Evolutionary conservation across 2,113 vertebrate genomes (phyloP).

Genomic region (Pholis gunnellus): DNA sequence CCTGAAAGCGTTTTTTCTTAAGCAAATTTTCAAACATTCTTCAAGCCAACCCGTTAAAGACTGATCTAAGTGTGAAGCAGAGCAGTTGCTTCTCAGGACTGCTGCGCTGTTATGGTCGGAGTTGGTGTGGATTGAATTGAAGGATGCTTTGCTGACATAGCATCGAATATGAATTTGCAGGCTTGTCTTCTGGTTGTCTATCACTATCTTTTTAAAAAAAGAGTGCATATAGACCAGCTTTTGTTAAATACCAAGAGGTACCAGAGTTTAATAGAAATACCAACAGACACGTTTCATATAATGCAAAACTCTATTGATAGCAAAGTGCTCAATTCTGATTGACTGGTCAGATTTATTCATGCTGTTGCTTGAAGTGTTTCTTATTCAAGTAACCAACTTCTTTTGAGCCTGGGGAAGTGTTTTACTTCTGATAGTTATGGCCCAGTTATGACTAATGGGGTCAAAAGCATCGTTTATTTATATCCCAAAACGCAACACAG

Average conservation of each 20-base stretch:
- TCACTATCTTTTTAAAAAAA: neutral
- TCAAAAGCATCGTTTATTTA: conserved; percentile 21
- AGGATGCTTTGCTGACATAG: neutral
- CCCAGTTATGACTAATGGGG: conserved; percentile 30
- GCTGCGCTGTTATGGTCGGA: neutral
- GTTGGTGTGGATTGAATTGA: neutral
- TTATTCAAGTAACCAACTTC: conserved; percentile 6
- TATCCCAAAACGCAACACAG: conserved; percentile 8
- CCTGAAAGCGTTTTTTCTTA: neutral
- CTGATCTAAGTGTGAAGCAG: neutral
- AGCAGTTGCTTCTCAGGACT: neutral
- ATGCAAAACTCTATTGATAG: neutral
- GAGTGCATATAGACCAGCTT: neutral
- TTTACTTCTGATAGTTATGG: conserved; percentile 10
- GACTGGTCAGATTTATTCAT: conserved; percentile 15
- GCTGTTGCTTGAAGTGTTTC: neutral
- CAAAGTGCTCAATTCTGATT: neutral
- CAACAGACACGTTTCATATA: neutral
- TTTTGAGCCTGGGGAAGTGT: conserved; percentile 17
- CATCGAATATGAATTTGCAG: conserved; percentile 5
- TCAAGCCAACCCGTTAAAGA: neutral
- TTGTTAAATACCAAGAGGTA: conserved; percentile 6
- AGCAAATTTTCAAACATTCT: too few relatives aligned
- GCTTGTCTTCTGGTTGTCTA: conserved; percentile 1
- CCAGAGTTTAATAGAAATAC: neutral